Evolutionary conservation across 2,888 invertebrate species (phyloP).

Genomic region (Cyclophora punctaria): DNA sequence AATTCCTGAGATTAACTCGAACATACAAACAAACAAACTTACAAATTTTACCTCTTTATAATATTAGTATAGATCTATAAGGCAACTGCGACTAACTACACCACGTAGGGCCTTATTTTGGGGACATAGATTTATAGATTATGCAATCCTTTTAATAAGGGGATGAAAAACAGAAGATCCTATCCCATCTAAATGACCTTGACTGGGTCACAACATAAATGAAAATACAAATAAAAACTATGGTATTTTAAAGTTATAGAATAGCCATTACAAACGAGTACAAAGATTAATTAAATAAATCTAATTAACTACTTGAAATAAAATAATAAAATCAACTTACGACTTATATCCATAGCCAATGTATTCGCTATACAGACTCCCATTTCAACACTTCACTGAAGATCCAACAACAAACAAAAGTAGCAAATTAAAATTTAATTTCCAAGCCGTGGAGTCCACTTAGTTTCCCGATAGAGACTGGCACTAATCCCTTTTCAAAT

Average conservation of each 20-base stretch:
- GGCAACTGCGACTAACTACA: too few relatives aligned
- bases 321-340: slow-evolving; percentile 37
- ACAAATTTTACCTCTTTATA: too few relatives aligned
- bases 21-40: too few relatives aligned
- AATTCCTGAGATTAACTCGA: too few relatives aligned
- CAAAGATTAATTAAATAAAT: neutral
- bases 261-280: neutral
- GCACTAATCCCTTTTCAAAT: slow-evolving; percentile 29
- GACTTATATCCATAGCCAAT: slow-evolving; percentile 63
- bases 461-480: slow-evolving; percentile 26
- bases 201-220: neutral
- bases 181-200: neutral
- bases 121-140: too few relatives aligned
- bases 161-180: too few relatives aligned
- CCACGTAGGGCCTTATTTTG: too few relatives aligned
- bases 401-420: slow-evolving; percentile 7
- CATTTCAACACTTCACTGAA: slow-evolving; percentile 34
- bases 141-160: too few relatives aligned
- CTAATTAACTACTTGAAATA: neutral
- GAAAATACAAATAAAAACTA: neutral
- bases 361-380: slow-evolving; percentile 60
- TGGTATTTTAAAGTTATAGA: too few relatives aligned
- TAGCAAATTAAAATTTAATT: slow-evolving; percentile 13
- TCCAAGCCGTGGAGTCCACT: slow-evolving; percentile 12
- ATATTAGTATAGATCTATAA: too few relatives aligned